These are phyloP conservation scores for Laupala kohalensis DNA, from an alignment of 1,140 invertebrate species.

Conservation along the genomic window DNA sequence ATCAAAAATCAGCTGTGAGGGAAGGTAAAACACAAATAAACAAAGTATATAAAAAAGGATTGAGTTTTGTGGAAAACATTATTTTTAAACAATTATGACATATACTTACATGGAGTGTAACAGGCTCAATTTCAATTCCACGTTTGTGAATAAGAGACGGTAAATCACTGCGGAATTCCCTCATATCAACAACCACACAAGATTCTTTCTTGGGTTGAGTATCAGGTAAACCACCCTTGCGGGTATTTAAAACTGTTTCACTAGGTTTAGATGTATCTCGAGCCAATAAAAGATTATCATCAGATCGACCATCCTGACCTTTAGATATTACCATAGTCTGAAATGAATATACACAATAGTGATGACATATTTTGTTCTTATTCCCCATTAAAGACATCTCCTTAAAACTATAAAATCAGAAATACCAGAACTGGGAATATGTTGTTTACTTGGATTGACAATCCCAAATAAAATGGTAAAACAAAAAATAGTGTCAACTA, in stretches of 20 bases:
- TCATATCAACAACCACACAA: slow-evolving; percentile 87
- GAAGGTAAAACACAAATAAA: too few species aligned
- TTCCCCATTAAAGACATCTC: too few species aligned
- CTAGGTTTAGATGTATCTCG: slow-evolving; percentile 29
- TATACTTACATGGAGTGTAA: slow-evolving; percentile 62
- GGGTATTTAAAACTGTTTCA: slow-evolving; percentile 26
- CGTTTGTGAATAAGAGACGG: slow-evolving; percentile 86
- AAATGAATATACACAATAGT: slow-evolving; percentile 14
- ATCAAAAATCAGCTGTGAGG: too few species aligned
- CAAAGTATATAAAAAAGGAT: too few species aligned
- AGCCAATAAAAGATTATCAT: slow-evolving; percentile 50
- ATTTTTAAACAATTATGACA: too few species aligned
- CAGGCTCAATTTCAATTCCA: slow-evolving; percentile 85
- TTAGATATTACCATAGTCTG: slow-evolving; percentile 83
- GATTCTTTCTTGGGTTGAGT: slow-evolving; percentile 28
- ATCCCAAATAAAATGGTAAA: too few species aligned
- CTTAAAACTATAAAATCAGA: too few species aligned
- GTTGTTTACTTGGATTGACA: too few species aligned
- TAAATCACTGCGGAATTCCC: slow-evolving; percentile 94
- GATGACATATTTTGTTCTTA: not conserved
- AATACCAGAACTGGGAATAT: too few species aligned
- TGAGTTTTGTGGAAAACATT: too few species aligned
- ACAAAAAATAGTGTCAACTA: too few species aligned
- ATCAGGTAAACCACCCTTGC: slow-evolving; percentile 43
- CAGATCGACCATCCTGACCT: slow-evolving; percentile 77